Percentiles rank a stretch among this genome's conserved stretches.
Conservation (phyloP, 2,113 vertebrate species). For the Xenopus borealis region DNA sequence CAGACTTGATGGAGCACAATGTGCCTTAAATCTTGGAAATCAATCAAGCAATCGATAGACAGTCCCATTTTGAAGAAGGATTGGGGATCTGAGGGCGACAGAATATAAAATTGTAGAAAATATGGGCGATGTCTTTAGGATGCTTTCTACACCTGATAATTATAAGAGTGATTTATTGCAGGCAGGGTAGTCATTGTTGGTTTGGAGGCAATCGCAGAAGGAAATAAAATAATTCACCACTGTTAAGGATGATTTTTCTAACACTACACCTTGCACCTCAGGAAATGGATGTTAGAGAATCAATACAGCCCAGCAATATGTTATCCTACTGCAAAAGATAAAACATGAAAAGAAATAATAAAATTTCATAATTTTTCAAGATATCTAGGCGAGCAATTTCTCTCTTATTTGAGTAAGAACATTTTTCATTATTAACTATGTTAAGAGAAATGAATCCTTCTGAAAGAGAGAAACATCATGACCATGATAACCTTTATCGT, state of each 20-base stretch:
- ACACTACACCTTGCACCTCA: slow-evolving; percentile 15
- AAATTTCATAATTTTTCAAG: background rate
- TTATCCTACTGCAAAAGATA: slow-evolving; percentile 11
- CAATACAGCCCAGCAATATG: slow-evolving; percentile 30
- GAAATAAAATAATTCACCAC: slow-evolving; percentile 33
- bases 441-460: background rate
- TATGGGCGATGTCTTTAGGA: slow-evolving; percentile 27
- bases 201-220: slow-evolving; percentile 27
- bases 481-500: background rate
- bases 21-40: slow-evolving; percentile 18
- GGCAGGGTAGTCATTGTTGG: slow-evolving; percentile 5
- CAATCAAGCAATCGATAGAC: slow-evolving; percentile 33
- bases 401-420: too few relatives aligned
- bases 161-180: slow-evolving; percentile 41
- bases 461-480: background rate
- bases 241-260: slow-evolving; percentile 42
- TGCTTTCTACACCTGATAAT: slow-evolving; percentile 37
- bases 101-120: slow-evolving; percentile 13
- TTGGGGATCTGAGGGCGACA: background rate
- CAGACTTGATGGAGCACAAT: slow-evolving; percentile 1
- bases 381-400: too few relatives aligned
- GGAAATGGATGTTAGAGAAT: slow-evolving; percentile 36
- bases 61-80: slow-evolving; percentile 4
- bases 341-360: slow-evolving; percentile 11
- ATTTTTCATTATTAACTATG: background rate